Conservation (phyloP, 2,113 vertebrate species). For the Zootoca vivipara region DNA sequence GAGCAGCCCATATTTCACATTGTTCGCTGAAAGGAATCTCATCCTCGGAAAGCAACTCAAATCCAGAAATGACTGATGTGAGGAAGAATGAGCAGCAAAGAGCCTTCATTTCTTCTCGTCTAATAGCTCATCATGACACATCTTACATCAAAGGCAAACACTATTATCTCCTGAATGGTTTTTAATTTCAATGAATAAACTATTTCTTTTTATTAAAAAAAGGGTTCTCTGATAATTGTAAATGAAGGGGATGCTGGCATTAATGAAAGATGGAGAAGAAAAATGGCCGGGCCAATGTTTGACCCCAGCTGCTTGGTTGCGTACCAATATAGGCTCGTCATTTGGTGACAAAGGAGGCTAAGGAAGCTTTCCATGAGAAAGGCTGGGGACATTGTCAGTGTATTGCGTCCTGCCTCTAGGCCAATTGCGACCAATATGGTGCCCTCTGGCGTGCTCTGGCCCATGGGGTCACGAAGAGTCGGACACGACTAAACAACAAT, state of each 20-base stretch:
- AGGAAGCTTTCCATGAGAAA: neutral
- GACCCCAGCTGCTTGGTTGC: neutral
- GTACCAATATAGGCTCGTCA: neutral
- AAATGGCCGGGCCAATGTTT: too few species aligned
- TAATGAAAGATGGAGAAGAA: neutral
- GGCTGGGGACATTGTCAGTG: neutral
- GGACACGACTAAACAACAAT: too few species aligned
- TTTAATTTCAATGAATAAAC: conserved; percentile 3
- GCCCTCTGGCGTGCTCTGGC: too few species aligned
- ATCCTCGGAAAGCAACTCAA: conserved; percentile 18
- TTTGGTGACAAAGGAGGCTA: neutral
- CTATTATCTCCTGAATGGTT: conserved; percentile 9
- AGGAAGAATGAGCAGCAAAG: conserved; percentile 33
- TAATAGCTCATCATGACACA: conserved; percentile 39
- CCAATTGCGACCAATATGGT: neutral
- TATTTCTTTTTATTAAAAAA: neutral
- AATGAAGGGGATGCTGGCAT: neutral
- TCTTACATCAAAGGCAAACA: conserved; percentile 31
- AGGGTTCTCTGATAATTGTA: neutral
- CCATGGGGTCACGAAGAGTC: too few species aligned
- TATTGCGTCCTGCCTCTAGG: neutral
- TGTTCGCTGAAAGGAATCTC: conserved; percentile 24
- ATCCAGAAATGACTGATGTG: conserved; percentile 36
- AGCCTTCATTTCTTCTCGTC: conserved; percentile 26
- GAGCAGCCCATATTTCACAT: neutral